Percentiles rank a stretch among this genome's conserved stretches.
These are phyloP conservation scores for Napeogenes inachia DNA, from an alignment of 2,888 invertebrate genomes.

Conservation along the genomic window DNA sequence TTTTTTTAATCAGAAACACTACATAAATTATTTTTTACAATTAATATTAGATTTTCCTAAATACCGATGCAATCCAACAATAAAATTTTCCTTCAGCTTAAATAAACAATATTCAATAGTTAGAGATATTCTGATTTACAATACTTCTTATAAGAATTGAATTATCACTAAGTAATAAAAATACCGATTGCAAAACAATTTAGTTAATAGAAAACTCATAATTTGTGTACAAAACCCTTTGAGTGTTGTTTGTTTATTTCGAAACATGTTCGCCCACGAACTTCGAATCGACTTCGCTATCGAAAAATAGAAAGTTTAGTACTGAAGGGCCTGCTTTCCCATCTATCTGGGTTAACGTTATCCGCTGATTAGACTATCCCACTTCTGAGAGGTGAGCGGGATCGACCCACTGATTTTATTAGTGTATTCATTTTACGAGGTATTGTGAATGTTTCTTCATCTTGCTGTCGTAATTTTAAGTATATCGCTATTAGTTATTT, in stretches of 20 bases:
- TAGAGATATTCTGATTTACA: no score
- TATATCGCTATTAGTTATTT: background rate
- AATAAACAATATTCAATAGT: no score
- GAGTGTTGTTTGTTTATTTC: conserved; percentile 24
- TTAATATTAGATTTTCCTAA: no score
- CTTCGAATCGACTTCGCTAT: conserved; percentile 61
- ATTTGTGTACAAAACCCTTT: no score
- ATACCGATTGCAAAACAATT: background rate
- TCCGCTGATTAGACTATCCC: conserved; percentile 29
- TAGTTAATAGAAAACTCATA: no score
- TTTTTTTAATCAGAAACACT: no score
- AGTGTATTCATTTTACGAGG: conserved; percentile 15
- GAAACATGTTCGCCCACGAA: conserved; percentile 63
- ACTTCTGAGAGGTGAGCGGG: conserved; percentile 28
- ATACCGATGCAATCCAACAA: no score
- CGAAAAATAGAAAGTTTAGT: conserved; percentile 76
- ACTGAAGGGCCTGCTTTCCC: conserved; percentile 69
- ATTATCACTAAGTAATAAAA: no score
- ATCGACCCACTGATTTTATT: conserved; percentile 27
- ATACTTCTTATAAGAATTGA: no score
- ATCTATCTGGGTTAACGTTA: conserved; percentile 59
- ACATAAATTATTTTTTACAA: no score
- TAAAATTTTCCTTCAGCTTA: no score
- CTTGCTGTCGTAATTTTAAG: background rate
- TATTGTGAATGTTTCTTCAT: background rate